A percentile compares a stretch with the other conserved stretches of the same genome.
Conservation (phyloP, 2,888 invertebrate species). For the Coleophora flavipennella region DNA sequence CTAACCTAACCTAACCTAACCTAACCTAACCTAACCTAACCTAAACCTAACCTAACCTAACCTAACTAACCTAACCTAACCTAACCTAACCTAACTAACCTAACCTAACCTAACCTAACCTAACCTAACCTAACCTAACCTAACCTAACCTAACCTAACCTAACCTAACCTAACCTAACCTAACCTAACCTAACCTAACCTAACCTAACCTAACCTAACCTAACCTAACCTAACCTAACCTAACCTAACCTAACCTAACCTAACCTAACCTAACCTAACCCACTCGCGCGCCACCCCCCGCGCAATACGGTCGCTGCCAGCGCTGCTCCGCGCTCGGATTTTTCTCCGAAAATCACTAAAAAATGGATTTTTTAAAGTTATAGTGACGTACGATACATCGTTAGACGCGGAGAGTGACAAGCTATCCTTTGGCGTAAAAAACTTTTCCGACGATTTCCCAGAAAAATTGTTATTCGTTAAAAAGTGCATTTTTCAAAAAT, state of each 20-base stretch:
- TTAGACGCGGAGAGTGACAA: no score
- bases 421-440: no score
- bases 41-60: slow-evolving; percentile 8
- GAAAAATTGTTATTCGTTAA: no score
- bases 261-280: slow-evolving; percentile 8
- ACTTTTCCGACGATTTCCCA: no score
- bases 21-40: slow-evolving; percentile 12
- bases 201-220: slow-evolving; percentile 6
- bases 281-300: no score
- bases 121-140: slow-evolving; percentile 6
- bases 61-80: slow-evolving; percentile 12
- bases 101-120: slow-evolving; percentile 6
- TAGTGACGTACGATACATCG: no score
- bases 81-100: slow-evolving; percentile 10
- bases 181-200: slow-evolving; percentile 8
- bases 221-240: slow-evolving; percentile 10
- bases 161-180: slow-evolving; percentile 9
- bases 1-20: slow-evolving; percentile 11
- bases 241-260: slow-evolving; percentile 10
- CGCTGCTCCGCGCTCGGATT: no score
- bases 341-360: no score
- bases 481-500: no score
- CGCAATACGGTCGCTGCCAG: no score
- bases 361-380: no score
- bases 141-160: slow-evolving; percentile 11